phyloP scores from a whole-genome alignment of 1,140 invertebrate genomes.

The Dreissena polymorpha region DNA sequence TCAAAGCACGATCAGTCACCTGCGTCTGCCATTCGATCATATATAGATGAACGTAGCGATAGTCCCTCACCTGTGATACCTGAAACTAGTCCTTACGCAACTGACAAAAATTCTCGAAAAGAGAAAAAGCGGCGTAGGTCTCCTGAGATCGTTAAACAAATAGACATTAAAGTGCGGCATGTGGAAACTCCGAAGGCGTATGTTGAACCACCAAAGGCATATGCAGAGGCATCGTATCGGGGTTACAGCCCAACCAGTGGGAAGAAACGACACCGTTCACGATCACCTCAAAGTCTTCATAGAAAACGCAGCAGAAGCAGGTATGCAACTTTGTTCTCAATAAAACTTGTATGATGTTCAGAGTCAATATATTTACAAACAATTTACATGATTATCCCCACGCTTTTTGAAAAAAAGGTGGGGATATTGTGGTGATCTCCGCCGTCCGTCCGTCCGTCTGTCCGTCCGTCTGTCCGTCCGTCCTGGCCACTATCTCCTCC shows the following conservation, averaged over 20 bases:
- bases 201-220: slow-evolving; percentile 57
- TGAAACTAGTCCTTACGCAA: slow-evolving; percentile 57
- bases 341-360: too few relatives aligned
- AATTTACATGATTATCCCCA: too few relatives aligned
- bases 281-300: slow-evolving; percentile 61
- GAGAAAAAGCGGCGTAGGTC: slow-evolving; percentile 64
- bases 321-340: slow-evolving; percentile 25
- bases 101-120: slow-evolving; percentile 60
- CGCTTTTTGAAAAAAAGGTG: too few relatives aligned
- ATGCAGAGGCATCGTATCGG: slow-evolving; percentile 61
- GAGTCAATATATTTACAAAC: too few relatives aligned
- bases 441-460: too few relatives aligned
- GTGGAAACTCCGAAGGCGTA: slow-evolving; percentile 63
- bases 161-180: slow-evolving; percentile 54
- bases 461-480: too few relatives aligned
- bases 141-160: slow-evolving; percentile 57
- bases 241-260: slow-evolving; percentile 56
- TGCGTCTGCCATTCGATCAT: slow-evolving; percentile 67
- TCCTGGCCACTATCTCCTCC: too few relatives aligned
- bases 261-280: slow-evolving; percentile 64
- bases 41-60: slow-evolving; percentile 67
- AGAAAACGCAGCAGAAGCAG: slow-evolving; percentile 58
- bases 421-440: too few relatives aligned
- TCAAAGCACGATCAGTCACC: slow-evolving; percentile 66
- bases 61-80: slow-evolving; percentile 66